phyloP scores from a whole-genome alignment of 2,797 vertebrate genomes.

The Sebastes miniatus region DNA sequence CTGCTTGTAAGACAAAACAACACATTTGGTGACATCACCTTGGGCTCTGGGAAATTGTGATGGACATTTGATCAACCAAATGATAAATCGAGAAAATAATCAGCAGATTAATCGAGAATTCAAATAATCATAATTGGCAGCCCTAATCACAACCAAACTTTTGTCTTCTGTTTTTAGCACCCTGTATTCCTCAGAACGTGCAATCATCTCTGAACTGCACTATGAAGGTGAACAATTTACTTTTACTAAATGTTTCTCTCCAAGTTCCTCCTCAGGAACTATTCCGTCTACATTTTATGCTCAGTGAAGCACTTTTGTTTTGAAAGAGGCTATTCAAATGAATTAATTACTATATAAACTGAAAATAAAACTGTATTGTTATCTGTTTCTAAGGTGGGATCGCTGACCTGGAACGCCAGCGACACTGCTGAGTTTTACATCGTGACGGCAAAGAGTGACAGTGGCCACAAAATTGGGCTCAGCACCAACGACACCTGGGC shows the following conservation, averaged over 20 bases:
- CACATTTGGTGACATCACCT: neutral
- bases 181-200: slow-evolving; percentile 78
- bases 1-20: neutral
- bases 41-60: neutral
- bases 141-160: neutral
- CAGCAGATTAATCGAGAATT: neutral
- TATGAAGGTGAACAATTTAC: slow-evolving; percentile 55
- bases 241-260: neutral
- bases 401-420: slow-evolving; percentile 74
- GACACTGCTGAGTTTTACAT: slow-evolving; percentile 70
- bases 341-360: neutral
- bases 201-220: slow-evolving; percentile 71
- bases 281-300: neutral
- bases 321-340: neutral
- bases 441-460: slow-evolving; percentile 65
- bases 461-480: slow-evolving; percentile 65
- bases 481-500: slow-evolving; percentile 69
- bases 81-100: neutral
- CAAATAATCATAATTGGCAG: neutral
- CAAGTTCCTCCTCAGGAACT: neutral
- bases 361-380: neutral
- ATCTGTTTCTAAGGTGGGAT: slow-evolving; percentile 57
- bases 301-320: neutral
- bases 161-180: slow-evolving; percentile 63
- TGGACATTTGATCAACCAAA: neutral